phyloP scores from a whole-genome alignment of 2,113 vertebrate genomes.

The Alethe castanea region DNA sequence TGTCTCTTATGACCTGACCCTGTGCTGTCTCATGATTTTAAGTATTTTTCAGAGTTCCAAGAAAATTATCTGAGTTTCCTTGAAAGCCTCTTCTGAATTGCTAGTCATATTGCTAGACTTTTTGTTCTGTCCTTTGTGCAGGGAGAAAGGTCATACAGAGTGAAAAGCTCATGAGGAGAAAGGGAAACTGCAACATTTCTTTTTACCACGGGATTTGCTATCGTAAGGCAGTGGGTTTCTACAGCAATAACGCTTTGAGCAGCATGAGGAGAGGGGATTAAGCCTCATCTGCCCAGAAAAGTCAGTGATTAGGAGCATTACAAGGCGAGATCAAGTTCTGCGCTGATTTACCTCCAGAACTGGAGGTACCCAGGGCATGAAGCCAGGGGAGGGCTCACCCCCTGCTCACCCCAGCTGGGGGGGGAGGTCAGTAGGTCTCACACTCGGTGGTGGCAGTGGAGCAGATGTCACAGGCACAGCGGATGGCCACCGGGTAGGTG shows the following conservation, averaged over 20 bases:
- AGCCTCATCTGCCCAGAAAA: background rate
- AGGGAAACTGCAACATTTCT: background rate
- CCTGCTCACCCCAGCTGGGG: rapidly evolving
- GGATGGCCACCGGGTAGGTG: constrained; percentile 85
- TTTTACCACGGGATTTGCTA: background rate
- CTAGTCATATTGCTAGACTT: no score
- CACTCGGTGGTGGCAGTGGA: constrained; percentile 87
- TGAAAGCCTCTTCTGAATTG: no score
- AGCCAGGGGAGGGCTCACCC: background rate
- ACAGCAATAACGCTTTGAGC: background rate
- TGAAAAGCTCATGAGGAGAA: background rate
- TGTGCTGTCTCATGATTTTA: no score
- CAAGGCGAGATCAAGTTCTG: background rate
- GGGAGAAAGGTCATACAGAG: background rate
- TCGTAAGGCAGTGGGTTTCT: background rate
- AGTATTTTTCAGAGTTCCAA: no score
- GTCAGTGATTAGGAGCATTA: background rate
- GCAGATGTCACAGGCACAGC: constrained; percentile 87
- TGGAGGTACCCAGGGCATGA: background rate
- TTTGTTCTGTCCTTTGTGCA: background rate
- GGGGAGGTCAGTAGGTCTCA: constrained; percentile 72
- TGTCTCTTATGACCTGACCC: no score
- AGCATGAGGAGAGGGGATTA: background rate
- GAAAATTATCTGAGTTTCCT: no score
- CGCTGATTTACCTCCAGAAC: background rate